Evolutionary conservation across 2,113 vertebrate species (phyloP), one percentile per base, ranked within the genome.

Genomic region (Lasiurus borealis): DNA sequence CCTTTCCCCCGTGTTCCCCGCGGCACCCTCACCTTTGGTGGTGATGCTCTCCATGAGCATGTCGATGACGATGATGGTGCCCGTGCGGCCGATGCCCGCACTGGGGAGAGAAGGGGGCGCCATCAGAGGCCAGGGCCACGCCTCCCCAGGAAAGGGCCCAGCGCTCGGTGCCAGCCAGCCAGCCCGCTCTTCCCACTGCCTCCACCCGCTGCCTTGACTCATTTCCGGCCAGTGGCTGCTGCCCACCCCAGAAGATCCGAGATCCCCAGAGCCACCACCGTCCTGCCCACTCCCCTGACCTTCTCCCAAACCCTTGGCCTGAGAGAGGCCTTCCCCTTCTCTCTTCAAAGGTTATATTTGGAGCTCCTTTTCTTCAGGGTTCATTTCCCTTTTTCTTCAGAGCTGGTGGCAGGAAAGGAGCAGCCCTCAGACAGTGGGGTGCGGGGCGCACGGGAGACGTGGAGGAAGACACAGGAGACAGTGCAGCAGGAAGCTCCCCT

Each of bases 11-110:
- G 1, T 4, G 0, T 25, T 25, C 3, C 52, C 75, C 44, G 27
- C 12, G 10, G 84, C 2, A 19, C 18, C 62, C 97, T 98, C 98
- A 99, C 99, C 99, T 96, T 99, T 98, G 85, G 97, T 98, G 80
- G 99, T 97, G 95, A 99, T 99, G 44, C 97, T 98, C 48, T 99
- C 98, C 88, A 99, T 96, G 85, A 99, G 99, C 99, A 99, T 99
- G 97, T 99, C 99, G 1, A 99, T 99, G 96, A 99, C 99, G 19
- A 99, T 98, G 93, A 99, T 99, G 50, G 99, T 99, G 46, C 99
- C 99, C 0, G 99, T 99, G 50, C 99, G 99, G 81, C 99, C 99
- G 4, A 99, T 99, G 83, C 99, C 99, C 89, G 99, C 99, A 40
- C 99, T 99, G 98, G 82, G 98, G 44, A 98, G 95, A 97, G 92